phyloP scores from a whole-genome alignment of 2,797 vertebrate species.

The Malurus leucopterus region DNA sequence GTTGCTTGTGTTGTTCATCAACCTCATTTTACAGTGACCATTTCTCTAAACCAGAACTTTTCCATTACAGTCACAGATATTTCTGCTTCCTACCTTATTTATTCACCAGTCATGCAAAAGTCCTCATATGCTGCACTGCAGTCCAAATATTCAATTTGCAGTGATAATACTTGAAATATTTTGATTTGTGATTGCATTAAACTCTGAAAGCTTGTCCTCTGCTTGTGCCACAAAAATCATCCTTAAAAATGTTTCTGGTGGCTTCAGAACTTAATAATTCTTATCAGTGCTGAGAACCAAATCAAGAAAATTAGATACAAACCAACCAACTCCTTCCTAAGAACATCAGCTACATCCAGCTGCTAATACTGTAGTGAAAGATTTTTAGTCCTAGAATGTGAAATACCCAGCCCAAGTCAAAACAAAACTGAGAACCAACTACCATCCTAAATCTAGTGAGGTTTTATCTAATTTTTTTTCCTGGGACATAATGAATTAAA shows the following conservation, averaged over 20 bases:
- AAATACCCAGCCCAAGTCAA: not conserved
- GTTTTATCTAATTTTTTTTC: slow-evolving; percentile 44
- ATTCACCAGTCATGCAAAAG: not conserved
- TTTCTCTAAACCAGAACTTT: not conserved
- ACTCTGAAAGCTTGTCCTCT: not conserved
- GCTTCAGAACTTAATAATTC: not conserved
- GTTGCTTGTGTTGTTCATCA: not conserved
- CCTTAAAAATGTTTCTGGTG: not conserved
- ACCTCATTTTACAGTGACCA: not conserved
- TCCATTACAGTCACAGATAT: not conserved
- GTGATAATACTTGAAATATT: not conserved
- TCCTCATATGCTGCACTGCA: not conserved
- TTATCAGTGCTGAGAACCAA: not conserved
- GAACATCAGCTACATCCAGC: not conserved
- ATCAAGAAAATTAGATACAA: not conserved
- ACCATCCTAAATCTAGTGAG: slow-evolving; percentile 41
- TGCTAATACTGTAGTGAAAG: not conserved
- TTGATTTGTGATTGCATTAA: not conserved
- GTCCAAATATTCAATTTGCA: not conserved
- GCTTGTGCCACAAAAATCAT: not conserved
- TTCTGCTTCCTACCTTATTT: not conserved
- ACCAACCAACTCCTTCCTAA: not conserved
- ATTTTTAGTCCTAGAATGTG: not conserved
- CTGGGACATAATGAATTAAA: slow-evolving; percentile 77
- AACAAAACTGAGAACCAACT: slow-evolving; percentile 13